Conservation (phyloP, 2,888 invertebrate genomes). For the Griposia aprilina region DNA sequence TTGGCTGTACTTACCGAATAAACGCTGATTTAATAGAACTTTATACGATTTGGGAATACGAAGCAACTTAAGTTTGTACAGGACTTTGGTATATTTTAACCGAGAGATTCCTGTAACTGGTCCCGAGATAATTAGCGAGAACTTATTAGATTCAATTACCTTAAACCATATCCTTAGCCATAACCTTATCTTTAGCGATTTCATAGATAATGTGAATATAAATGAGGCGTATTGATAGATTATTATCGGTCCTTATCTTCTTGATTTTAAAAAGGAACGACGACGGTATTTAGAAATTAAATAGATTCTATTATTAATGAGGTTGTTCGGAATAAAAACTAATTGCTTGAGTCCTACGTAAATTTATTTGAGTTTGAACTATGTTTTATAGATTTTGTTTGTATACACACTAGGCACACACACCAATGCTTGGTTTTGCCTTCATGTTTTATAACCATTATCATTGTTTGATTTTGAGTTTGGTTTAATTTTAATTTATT, state of each 20-base stretch:
- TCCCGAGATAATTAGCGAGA: conserved; percentile 13
- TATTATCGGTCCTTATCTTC: neutral
- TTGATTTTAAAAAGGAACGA: neutral
- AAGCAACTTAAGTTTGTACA: neutral
- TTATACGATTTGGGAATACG: neutral
- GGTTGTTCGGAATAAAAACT: neutral
- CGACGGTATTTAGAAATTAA: neutral
- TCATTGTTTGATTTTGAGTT: too few relatives aligned
- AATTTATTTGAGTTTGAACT: too few relatives aligned
- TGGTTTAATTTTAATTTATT: too few relatives aligned
- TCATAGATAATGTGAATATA: neutral
- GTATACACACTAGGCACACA: too few relatives aligned
- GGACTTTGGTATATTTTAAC: conserved; percentile 3
- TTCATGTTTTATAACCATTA: too few relatives aligned
- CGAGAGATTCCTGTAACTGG: neutral
- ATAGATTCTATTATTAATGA: neutral
- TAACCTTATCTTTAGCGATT: neutral
- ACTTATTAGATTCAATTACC: neutral
- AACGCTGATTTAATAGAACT: neutral
- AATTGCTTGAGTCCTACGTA: neutral
- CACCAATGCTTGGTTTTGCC: too few relatives aligned
- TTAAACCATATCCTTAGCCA: conserved; percentile 4
- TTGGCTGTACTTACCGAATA: neutral
- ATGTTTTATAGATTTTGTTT: too few relatives aligned
- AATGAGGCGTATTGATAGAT: conserved; percentile 4